phyloP scores from a whole-genome alignment of 2,888 invertebrate species.

The Diadegma fenestrale region DNA sequence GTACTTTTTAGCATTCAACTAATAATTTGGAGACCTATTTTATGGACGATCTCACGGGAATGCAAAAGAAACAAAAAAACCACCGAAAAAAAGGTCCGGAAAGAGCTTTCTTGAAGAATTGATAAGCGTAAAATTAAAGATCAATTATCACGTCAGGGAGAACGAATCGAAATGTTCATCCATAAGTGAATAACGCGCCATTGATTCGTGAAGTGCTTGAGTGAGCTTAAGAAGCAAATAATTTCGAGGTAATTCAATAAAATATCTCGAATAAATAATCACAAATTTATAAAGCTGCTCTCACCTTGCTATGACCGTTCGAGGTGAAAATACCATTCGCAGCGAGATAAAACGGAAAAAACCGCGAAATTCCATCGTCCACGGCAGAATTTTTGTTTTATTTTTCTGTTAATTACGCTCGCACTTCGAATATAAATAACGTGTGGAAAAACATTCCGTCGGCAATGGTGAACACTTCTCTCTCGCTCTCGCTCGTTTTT shows the following conservation, averaged over 20 bases:
- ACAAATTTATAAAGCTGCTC: not conserved
- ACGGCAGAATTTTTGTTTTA: not conserved
- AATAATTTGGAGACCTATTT: not conserved
- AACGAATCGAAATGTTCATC: constrained; percentile 17
- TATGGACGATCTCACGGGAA: not conserved
- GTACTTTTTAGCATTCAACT: not conserved
- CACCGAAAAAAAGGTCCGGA: not conserved
- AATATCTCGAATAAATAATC: not conserved
- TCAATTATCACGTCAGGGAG: not conserved
- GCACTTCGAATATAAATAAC: not conserved
- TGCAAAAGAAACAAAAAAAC: not conserved
- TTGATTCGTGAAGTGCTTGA: not conserved
- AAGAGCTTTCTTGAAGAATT: not conserved
- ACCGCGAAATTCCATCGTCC: not conserved
- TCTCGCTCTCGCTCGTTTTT: constrained; percentile 1
- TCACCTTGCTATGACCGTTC: not conserved
- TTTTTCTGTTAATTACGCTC: not conserved
- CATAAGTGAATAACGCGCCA: not conserved
- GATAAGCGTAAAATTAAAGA: no score
- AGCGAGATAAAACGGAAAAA: not conserved
- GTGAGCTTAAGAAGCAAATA: not conserved
- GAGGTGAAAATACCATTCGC: not conserved
- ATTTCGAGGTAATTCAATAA: not conserved
- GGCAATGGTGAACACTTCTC: constrained; percentile 7
- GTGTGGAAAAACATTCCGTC: not conserved